phyloP scores from a whole-genome alignment of 2,888 invertebrate genomes.

The Hemicrepidius hirtus region DNA sequence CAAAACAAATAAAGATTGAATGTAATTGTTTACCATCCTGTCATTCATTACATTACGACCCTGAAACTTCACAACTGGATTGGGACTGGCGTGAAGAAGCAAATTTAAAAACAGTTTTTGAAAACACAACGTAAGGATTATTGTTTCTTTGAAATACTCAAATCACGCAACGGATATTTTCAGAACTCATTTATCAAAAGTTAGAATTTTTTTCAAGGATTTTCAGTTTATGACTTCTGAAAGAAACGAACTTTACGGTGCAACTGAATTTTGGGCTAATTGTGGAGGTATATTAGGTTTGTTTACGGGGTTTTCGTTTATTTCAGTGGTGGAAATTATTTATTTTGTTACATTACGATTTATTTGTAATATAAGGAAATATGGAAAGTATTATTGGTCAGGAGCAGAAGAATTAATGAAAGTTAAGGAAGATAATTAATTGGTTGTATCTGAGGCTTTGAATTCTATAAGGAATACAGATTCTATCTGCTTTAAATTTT shows the following conservation, averaged over 20 bases:
- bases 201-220: conserved; percentile 80
- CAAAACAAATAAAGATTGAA: background rate
- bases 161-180: background rate
- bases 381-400: conserved; percentile 69
- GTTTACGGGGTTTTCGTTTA: conserved; percentile 79
- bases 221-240: conserved; percentile 75
- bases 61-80: conserved; percentile 33
- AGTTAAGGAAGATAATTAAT: background rate
- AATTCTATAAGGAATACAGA: too few relatives aligned
- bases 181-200: conserved; percentile 8
- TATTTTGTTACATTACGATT: conserved; percentile 76
- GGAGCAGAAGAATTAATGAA: conserved; percentile 6
- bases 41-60: conserved; percentile 18
- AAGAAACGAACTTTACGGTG: conserved; percentile 75
- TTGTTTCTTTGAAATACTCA: background rate
- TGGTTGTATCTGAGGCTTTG: too few relatives aligned
- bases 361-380: conserved; percentile 72
- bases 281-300: conserved; percentile 77
- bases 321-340: conserved; percentile 78
- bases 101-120: background rate
- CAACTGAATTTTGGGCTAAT: conserved; percentile 76
- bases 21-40: conserved; percentile 37
- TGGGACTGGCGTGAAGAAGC: conserved; percentile 16
- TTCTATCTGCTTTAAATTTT: too few relatives aligned
- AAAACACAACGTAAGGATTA: background rate